phyloP scores from a whole-genome alignment of 2,797 vertebrate genomes.

The Pipistrellus nathusii region DNA sequence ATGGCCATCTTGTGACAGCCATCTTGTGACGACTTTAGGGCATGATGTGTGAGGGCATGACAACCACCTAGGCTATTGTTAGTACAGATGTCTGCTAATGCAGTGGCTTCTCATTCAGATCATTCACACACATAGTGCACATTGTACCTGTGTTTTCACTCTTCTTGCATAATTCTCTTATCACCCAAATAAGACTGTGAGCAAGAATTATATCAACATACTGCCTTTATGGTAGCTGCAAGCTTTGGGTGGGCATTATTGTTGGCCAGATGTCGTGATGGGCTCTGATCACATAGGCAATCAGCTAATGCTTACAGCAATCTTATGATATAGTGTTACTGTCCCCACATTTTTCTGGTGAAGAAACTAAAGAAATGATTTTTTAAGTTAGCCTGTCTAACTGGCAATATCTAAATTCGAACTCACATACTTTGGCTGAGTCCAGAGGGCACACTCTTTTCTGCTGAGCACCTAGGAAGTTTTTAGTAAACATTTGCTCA shows the following conservation, averaged over 20 bases:
- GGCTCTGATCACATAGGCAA: neutral
- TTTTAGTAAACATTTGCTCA: slow-evolving; percentile 12
- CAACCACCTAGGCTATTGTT: too few relatives aligned
- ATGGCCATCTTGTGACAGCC: too few relatives aligned
- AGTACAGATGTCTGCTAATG: neutral
- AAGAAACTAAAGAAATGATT: neutral
- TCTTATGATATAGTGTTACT: neutral
- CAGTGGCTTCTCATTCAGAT: neutral
- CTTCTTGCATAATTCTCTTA: neutral
- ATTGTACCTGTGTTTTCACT: neutral
- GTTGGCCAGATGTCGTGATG: neutral
- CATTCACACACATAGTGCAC: neutral
- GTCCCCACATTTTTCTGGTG: neutral
- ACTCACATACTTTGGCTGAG: neutral
- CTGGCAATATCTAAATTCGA: slow-evolving; percentile 10
- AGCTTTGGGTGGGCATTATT: neutral
- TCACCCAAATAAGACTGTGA: neutral
- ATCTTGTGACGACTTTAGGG: too few relatives aligned
- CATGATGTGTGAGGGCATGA: too few relatives aligned
- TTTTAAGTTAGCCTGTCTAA: slow-evolving; percentile 30
- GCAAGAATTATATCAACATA: neutral
- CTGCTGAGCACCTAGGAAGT: neutral
- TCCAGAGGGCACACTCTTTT: neutral
- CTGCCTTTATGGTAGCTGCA: neutral
- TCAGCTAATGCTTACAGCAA: neutral